phyloP scores from a whole-genome alignment of 1,140 invertebrate genomes.

The Acyrthosiphon pisum region DNA sequence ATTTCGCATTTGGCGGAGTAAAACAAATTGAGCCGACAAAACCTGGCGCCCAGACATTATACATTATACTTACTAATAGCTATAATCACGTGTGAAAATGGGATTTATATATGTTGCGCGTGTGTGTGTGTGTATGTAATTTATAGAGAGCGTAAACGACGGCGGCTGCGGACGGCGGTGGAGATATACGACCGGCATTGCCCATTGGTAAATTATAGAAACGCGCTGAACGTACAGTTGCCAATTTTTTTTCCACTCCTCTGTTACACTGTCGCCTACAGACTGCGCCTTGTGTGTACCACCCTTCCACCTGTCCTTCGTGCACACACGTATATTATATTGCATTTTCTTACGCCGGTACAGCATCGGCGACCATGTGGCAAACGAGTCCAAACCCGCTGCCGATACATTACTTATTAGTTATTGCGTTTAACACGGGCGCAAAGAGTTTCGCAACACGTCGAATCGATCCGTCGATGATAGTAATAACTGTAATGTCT shows the following conservation, averaged over 20 bases:
- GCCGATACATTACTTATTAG: not conserved
- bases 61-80: not conserved
- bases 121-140: not conserved
- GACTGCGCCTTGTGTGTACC: not conserved
- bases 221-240: not conserved
- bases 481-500: not conserved
- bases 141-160: not conserved
- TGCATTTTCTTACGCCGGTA: not conserved
- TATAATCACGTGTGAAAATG: not conserved
- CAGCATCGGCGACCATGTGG: not conserved
- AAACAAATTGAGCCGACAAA: not conserved
- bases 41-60: not conserved
- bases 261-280: not conserved
- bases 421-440: not conserved
- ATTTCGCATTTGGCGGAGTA: not conserved
- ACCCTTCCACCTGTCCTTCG: not conserved
- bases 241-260: not conserved
- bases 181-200: not conserved
- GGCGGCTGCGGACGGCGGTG: too few relatives aligned
- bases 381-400: not conserved
- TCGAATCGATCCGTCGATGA: not conserved
- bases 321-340: not conserved
- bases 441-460: not conserved
- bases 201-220: not conserved
- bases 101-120: not conserved